These are phyloP conservation scores for Sphaerophoria taeniata DNA, from an alignment of 2,888 invertebrate species.

Conservation along the genomic window DNA sequence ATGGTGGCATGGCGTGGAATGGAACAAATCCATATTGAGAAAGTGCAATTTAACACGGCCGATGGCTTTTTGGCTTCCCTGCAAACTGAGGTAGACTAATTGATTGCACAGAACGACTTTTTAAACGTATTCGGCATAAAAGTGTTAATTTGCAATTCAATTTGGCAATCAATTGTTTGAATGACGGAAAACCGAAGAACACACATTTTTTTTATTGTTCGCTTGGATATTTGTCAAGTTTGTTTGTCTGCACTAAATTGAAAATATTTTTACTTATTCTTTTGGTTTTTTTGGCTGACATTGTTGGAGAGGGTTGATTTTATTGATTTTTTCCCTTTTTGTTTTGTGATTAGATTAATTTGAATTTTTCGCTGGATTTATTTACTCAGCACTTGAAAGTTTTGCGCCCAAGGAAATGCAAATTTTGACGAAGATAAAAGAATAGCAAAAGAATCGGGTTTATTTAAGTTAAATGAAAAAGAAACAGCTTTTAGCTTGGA, in stretches of 20 bases:
- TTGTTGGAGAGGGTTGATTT: neutral
- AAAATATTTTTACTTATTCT: neutral
- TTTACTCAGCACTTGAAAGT: slow-evolving; percentile 19
- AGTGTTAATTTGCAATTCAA: slow-evolving; percentile 55
- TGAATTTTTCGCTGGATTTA: neutral
- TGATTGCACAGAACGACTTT: slow-evolving; percentile 45
- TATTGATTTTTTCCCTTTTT: slow-evolving; percentile 5
- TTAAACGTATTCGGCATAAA: slow-evolving; percentile 25
- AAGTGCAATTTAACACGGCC: neutral
- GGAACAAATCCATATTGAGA: neutral
- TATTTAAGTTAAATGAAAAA: too few relatives aligned
- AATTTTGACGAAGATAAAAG: neutral
- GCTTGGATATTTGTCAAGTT: neutral
- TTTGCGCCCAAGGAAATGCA: neutral
- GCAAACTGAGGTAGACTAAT: slow-evolving; percentile 30
- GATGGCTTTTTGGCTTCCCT: neutral
- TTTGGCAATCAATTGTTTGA: slow-evolving; percentile 44
- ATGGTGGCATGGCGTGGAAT: neutral
- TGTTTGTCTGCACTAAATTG: neutral
- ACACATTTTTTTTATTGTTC: neutral
- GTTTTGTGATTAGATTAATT: neutral
- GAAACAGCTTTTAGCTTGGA: too few relatives aligned
- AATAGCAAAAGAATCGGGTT: slow-evolving; percentile 1
- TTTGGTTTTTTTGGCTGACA: neutral
- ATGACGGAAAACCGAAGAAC: neutral